These are phyloP conservation scores for Pseudomyrmex dendroicus DNA, from an alignment of 1,140 invertebrate genomes.

Conservation along the genomic window DNA sequence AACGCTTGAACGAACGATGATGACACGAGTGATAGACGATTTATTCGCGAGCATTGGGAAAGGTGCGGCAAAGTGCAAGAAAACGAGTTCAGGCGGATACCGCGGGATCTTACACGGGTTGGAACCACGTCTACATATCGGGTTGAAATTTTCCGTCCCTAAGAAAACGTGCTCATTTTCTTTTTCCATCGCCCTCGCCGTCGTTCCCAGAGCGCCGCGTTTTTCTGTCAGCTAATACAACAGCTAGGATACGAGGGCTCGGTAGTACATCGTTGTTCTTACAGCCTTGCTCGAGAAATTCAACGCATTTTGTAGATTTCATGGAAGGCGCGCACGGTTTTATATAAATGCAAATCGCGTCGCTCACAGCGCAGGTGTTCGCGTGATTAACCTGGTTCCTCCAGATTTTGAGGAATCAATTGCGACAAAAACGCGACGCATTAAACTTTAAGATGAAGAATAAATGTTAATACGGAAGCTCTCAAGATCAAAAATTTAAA, in stretches of 20 bases:
- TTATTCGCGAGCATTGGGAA: neutral
- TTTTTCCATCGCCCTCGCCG: slow-evolving; percentile 17
- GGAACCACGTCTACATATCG: neutral
- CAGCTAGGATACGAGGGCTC: slow-evolving; percentile 14
- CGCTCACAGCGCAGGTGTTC: neutral
- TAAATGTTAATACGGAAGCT: neutral
- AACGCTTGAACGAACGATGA: slow-evolving; percentile 6
- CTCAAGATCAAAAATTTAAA: too few species aligned
- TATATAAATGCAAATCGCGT: slow-evolving; percentile 54
- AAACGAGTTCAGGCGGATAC: slow-evolving; percentile 12
- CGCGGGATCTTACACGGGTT: slow-evolving; percentile 7
- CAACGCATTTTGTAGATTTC: slow-evolving; percentile 26
- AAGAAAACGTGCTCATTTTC: slow-evolving; percentile 38
- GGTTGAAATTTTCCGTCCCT: slow-evolving; percentile 42
- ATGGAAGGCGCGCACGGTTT: slow-evolving; percentile 28
- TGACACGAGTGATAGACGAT: slow-evolving; percentile 18
- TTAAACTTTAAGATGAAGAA: neutral
- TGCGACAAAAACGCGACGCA: neutral
- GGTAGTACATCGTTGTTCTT: slow-evolving; percentile 43
- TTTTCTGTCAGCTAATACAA: slow-evolving; percentile 50
- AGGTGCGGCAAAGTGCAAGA: slow-evolving; percentile 21
- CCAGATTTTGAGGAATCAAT: slow-evolving; percentile 24
- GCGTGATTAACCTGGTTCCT: slow-evolving; percentile 21
- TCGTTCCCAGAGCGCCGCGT: slow-evolving; percentile 37
- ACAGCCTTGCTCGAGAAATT: slow-evolving; percentile 15